A percentile compares a stretch with the other conserved stretches of the same genome.
phyloP scores from a whole-genome alignment of 2,113 vertebrate genomes.

The Xenus cinereus region DNA sequence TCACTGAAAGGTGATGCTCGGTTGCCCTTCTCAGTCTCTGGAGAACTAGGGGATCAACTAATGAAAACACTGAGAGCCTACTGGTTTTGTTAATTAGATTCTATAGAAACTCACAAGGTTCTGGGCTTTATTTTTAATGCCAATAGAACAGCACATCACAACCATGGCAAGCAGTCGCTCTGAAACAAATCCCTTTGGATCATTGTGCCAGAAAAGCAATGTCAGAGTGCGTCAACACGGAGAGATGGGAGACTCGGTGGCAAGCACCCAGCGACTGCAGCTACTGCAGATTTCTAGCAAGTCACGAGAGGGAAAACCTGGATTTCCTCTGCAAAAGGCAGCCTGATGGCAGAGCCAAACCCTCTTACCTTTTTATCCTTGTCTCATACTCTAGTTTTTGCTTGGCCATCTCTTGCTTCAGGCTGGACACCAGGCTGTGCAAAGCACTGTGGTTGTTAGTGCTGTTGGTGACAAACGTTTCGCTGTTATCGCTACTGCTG shows the following conservation, averaged over 20 bases:
- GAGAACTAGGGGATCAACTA: not conserved
- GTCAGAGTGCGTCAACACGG: not conserved
- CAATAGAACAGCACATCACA: rapidly evolving
- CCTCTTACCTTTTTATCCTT: slow-evolving; percentile 89
- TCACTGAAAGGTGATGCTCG: not conserved
- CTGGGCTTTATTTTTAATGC: not conserved
- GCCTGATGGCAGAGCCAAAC: not conserved
- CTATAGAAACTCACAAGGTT: not conserved
- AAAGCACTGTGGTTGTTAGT: slow-evolving; percentile 89
- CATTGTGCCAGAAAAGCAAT: not conserved
- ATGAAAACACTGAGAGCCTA: not conserved
- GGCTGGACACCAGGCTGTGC: slow-evolving; percentile 92
- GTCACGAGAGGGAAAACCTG: rapidly evolving
- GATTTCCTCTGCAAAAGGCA: not conserved
- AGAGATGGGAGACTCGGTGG: not conserved
- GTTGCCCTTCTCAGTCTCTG: not conserved
- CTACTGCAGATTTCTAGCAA: not conserved
- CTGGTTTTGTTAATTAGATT: not conserved
- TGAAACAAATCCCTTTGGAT: not conserved
- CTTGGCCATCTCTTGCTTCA: slow-evolving; percentile 96
- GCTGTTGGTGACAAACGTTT: slow-evolving; percentile 77
- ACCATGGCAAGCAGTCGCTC: not conserved
- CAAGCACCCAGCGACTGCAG: not conserved
- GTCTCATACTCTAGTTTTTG: slow-evolving; percentile 94
- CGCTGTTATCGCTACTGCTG: slow-evolving; percentile 89